Percentiles rank a stretch among this genome's conserved stretches.
These are phyloP conservation scores for Micronycteris hirsuta DNA, from an alignment of 2,113 vertebrate species.

Conservation along the genomic window DNA sequence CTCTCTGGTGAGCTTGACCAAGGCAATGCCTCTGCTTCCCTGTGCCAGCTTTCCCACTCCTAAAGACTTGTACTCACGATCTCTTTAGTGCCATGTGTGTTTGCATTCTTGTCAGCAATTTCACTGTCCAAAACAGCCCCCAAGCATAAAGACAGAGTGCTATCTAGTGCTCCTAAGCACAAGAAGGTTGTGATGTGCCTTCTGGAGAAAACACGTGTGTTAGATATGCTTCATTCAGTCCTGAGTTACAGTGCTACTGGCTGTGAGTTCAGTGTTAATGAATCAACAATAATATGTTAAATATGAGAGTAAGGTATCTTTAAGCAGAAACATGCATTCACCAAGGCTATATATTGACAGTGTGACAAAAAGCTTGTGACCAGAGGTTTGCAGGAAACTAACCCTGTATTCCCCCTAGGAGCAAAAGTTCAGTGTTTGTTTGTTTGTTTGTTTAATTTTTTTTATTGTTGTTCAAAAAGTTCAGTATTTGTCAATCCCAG, in stretches of 20 bases:
- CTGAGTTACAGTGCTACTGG: not conserved
- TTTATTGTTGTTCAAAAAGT: too few species aligned
- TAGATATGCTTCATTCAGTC: not conserved
- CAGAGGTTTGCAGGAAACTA: not conserved
- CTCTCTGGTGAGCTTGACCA: not conserved
- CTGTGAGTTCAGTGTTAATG: not conserved
- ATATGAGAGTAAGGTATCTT: not conserved
- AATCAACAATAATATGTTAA: not conserved
- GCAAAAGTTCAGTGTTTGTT: not conserved
- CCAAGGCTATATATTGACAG: not conserved
- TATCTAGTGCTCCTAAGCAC: not conserved
- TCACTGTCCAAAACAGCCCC: not conserved
- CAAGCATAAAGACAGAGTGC: not conserved
- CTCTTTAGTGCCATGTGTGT: not conserved
- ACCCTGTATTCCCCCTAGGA: not conserved
- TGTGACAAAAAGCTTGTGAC: not conserved
- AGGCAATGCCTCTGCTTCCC: not conserved
- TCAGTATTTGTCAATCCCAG: not conserved
- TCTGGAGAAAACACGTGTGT: not conserved
- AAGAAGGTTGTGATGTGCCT: not conserved
- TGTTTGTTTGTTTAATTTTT: too few species aligned
- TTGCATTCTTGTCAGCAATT: not conserved
- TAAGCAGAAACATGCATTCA: slow-evolving; percentile 12
- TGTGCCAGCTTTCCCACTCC: not conserved
- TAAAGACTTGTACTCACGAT: not conserved